Evolutionary conservation across 2,888 invertebrate genomes (phyloP).

Genomic region (Agrotis ipsilon): DNA sequence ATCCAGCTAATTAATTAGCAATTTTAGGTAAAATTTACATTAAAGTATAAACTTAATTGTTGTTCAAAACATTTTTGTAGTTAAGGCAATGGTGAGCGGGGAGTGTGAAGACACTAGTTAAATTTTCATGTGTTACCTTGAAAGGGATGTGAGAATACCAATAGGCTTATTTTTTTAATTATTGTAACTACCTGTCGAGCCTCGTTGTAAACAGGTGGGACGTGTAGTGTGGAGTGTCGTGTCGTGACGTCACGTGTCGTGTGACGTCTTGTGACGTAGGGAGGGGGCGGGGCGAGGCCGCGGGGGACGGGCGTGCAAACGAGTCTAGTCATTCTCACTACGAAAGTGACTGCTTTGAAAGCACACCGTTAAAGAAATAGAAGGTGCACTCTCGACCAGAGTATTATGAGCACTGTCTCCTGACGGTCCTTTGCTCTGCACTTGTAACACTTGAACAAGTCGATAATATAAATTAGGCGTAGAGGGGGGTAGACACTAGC

Average conservation of each 20-base stretch:
- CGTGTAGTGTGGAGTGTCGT: slow-evolving; percentile 39
- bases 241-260: slow-evolving; percentile 29
- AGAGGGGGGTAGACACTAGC: slow-evolving; percentile 56
- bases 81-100: slow-evolving; percentile 48
- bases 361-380: neutral
- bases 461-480: slow-evolving; percentile 50
- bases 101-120: slow-evolving; percentile 43
- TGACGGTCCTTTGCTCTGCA: neutral
- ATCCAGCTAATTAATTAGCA: slow-evolving; percentile 39
- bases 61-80: slow-evolving; percentile 54
- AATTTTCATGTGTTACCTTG: slow-evolving; percentile 50
- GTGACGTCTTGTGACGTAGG: slow-evolving; percentile 21
- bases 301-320: neutral
- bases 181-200: slow-evolving; percentile 28
- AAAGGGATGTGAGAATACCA: slow-evolving; percentile 47
- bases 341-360: neutral
- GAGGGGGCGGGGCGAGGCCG: no score
- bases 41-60: slow-evolving; percentile 49
- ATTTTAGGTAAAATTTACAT: slow-evolving; percentile 57
- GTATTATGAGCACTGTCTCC: neutral
- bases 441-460: slow-evolving; percentile 24
- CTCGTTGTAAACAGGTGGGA: slow-evolving; percentile 59
- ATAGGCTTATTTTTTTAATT: slow-evolving; percentile 50
- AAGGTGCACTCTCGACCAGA: no score
- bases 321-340: neutral